Base-by-base conservation (phyloP, 2,888 invertebrate species). In the Apamea crenata region DNA sequence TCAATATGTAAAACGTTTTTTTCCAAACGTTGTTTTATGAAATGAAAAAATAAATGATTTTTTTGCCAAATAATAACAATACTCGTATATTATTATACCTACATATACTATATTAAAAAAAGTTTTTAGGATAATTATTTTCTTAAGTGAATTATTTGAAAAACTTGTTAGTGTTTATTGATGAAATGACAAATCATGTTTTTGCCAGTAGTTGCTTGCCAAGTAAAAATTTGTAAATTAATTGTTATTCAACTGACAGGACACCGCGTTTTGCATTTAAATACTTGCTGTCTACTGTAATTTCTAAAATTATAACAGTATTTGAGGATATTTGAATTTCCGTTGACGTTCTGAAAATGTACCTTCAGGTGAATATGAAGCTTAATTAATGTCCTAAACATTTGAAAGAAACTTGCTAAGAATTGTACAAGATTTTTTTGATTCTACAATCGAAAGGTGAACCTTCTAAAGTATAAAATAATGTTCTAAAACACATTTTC, bases 401-500 rank as follows among this genome's bases (percentile, higher is more conserved):
- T 50, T 25, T 25, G 29, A 69, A 50, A 50, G 1, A 69, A 69
- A 21, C 21, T 47, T 29, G 47, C 29, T 25, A 7, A 29, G 29
- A 69, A 25, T 14, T 68, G 29, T 18, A 1, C 12, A 29, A 69
- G 21, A 21, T 14, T 50, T 8, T n/a, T 25, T 32, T 69, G 7
- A 0, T 14, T 50, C 21, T n/a, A 36, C 44, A 47, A 75, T 32
- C 14, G 47, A 47, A 47, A 47, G 47, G 21, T 50, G 7, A 36
- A 44, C n/a, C 18, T 47, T n/a, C 1, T 18, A 74, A 66, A 32
- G 14, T 65, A 8, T 44, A n/a, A 29, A 12, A 3, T 29, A 12
- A 59, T n/a, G 18, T 21, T 65, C 25, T 2, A 25, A 21, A 47
- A 78, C n/a, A 63, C 32, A 63, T 74, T 74, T 83, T 63, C 29